Conservation (phyloP, 2,888 invertebrate species). For the Eurytoma californica region DNA sequence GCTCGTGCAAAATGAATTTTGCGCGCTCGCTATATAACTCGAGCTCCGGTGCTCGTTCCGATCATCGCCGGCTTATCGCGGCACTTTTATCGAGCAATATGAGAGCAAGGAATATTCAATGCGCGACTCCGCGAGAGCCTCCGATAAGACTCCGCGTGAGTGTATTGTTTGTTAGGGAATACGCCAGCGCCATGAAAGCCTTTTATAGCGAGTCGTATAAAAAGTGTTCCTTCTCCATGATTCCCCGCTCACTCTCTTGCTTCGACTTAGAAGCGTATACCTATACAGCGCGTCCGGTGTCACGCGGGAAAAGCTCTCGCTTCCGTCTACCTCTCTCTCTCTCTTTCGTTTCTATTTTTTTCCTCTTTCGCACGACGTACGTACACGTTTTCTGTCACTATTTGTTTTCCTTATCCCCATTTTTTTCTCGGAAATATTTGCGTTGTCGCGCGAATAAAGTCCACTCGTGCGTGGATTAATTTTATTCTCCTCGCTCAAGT, state of each 20-base stretch:
- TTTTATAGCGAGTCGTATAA: slow-evolving; percentile 46
- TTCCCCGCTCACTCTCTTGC: slow-evolving; percentile 23
- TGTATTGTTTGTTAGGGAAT: slow-evolving; percentile 48
- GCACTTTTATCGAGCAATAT: slow-evolving; percentile 48
- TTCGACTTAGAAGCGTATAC: not conserved
- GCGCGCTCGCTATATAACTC: not conserved
- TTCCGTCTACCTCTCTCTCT: slow-evolving; percentile 18
- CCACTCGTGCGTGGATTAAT: slow-evolving; percentile 18
- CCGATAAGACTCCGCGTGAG: slow-evolving; percentile 30
- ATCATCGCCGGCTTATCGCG: slow-evolving; percentile 48
- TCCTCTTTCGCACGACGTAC: not conserved
- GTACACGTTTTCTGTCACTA: not conserved
- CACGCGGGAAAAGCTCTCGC: slow-evolving; percentile 21
- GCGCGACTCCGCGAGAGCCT: slow-evolving; percentile 12
- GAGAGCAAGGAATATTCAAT: slow-evolving; percentile 47
- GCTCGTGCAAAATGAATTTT: slow-evolving; percentile 18
- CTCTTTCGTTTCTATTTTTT: slow-evolving; percentile 21
- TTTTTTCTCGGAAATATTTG: slow-evolving; percentile 28
- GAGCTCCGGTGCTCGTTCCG: slow-evolving; percentile 7
- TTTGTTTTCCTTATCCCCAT: slow-evolving; percentile 17
- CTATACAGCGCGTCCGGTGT: not conserved
- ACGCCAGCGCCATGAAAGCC: slow-evolving; percentile 29
- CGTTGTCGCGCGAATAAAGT: slow-evolving; percentile 43
- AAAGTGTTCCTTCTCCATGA: slow-evolving; percentile 45
- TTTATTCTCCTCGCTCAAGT: not conserved